These are phyloP conservation scores for Euschistus heros DNA, from an alignment of 1,140 invertebrate genomes.

Conservation along the genomic window DNA sequence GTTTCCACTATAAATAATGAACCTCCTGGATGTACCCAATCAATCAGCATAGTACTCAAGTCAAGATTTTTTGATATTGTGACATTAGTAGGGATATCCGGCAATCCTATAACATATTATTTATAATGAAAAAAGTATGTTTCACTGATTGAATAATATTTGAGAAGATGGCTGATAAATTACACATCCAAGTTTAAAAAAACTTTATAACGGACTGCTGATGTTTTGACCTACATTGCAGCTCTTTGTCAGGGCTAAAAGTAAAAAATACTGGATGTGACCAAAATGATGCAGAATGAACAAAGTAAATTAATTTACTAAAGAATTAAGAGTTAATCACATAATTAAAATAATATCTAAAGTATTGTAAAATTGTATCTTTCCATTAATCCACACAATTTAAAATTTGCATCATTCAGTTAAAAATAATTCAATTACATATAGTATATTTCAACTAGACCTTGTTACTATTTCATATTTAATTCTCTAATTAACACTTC, in stretches of 20 bases:
- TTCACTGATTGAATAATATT: background rate
- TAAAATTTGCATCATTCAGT: no score
- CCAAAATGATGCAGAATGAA: no score
- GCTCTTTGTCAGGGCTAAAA: background rate
- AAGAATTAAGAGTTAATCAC: no score
- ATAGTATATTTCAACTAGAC: no score
- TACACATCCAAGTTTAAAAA: background rate
- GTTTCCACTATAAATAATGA: conserved; percentile 43
- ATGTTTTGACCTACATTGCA: background rate
- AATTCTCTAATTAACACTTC: no score
- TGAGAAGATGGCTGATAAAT: background rate
- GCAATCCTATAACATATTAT: conserved; percentile 8
- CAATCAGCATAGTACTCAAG: conserved; percentile 33
- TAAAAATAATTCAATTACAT: no score
- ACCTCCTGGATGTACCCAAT: conserved; percentile 33
- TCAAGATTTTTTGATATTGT: conserved; percentile 10
- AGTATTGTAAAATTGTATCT: no score
- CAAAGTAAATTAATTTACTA: background rate
- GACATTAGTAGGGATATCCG: conserved; percentile 13
- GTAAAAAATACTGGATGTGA: background rate
- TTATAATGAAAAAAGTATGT: background rate
- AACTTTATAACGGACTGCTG: background rate
- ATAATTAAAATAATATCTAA: no score
- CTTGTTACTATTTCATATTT: no score
- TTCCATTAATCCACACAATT: no score